Evolutionary conservation across 1,140 invertebrate species (phyloP).

Genomic region (Bombus pascuorum): DNA sequence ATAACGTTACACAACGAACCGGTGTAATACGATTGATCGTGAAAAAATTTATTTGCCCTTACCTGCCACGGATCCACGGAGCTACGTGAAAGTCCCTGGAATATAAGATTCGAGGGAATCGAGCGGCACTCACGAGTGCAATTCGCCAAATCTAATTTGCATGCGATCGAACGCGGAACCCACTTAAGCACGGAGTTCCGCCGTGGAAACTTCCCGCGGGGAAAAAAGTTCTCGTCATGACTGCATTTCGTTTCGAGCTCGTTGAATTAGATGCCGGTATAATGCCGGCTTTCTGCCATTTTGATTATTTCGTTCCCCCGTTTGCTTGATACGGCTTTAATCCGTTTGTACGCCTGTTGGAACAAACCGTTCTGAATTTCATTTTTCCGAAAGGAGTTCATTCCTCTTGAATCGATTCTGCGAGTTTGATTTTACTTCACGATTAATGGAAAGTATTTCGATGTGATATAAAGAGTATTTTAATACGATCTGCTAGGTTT

Average conservation of each 20-base stretch:
- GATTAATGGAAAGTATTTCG: background rate
- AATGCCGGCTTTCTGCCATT: slow-evolving; percentile 21
- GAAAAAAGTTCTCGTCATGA: slow-evolving; percentile 44
- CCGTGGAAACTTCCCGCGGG: slow-evolving; percentile 38
- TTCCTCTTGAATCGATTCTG: background rate
- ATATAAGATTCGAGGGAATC: slow-evolving; percentile 14
- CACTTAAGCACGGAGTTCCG: slow-evolving; percentile 50
- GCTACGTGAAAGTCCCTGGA: slow-evolving; percentile 7
- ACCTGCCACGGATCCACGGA: slow-evolving; percentile 41
- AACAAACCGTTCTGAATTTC: background rate
- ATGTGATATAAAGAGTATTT: too few relatives aligned
- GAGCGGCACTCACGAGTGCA: slow-evolving; percentile 43
- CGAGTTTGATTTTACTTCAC: background rate
- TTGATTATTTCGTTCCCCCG: slow-evolving; percentile 47
- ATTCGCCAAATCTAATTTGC: slow-evolving; percentile 64
- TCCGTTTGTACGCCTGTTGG: background rate
- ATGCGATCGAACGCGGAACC: slow-evolving; percentile 55
- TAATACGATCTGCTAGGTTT: too few relatives aligned
- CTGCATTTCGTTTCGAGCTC: slow-evolving; percentile 23
- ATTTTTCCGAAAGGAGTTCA: background rate
- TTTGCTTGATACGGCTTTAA: slow-evolving; percentile 4
- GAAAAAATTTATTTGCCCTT: slow-evolving; percentile 47
- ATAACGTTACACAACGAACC: slow-evolving; percentile 29
- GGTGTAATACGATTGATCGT: slow-evolving; percentile 24
- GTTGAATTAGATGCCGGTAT: slow-evolving; percentile 51